Evolutionary conservation across 2,113 vertebrate species (phyloP).

Genomic region (Atrichornis clamosus): DNA sequence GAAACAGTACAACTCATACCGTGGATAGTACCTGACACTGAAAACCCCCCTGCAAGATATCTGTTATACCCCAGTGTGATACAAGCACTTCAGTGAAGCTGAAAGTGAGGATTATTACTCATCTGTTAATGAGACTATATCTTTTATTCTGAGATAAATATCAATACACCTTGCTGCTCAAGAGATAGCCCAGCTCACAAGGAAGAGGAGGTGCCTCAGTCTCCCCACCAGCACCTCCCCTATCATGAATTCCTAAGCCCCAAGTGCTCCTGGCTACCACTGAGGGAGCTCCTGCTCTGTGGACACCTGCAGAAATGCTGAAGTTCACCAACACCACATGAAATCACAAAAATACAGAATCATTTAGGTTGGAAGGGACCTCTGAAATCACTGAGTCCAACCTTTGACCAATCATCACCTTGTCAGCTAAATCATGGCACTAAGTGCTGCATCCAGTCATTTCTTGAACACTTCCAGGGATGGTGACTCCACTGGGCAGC

Average conservation of each 20-base stretch:
- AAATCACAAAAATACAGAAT: neutral
- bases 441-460: neutral
- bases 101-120: neutral
- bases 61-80: neutral
- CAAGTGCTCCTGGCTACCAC: neutral
- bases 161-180: neutral
- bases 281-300: neutral
- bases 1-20: neutral
- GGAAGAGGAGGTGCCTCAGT: neutral
- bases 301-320: neutral
- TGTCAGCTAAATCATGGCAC: neutral
- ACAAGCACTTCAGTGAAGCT: neutral
- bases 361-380: neutral
- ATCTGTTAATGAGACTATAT: neutral
- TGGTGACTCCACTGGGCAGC: neutral
- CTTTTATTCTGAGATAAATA: neutral
- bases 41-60: neutral
- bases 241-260: neutral
- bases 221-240: neutral
- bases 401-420: neutral
- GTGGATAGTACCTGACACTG: neutral
- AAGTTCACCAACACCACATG: accelerated
- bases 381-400: neutral
- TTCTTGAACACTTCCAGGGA: neutral
- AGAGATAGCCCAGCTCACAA: neutral